Conservation (phyloP, 2,888 invertebrate genomes). For the Callyntrura sp. region DNA sequence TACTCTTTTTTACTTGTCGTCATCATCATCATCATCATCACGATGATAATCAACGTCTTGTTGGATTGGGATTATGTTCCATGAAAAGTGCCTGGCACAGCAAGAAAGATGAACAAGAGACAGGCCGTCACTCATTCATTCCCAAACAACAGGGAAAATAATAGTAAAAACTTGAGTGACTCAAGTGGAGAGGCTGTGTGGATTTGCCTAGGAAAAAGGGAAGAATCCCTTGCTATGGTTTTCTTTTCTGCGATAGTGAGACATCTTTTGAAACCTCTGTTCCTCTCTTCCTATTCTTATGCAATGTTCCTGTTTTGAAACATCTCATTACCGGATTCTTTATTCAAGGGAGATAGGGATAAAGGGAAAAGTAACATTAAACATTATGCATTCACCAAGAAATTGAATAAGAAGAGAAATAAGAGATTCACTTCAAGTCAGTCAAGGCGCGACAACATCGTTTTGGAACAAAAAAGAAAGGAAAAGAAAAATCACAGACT, state of each 20-base stretch:
- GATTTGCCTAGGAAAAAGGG: background rate
- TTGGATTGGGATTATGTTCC: conserved; percentile 41
- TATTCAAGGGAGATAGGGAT: conserved; percentile 33
- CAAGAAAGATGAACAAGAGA: conserved; percentile 64
- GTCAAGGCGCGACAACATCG: conserved; percentile 71
- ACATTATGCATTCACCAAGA: conserved; percentile 52
- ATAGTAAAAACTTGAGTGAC: conserved; percentile 6
- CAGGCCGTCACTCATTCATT: conserved; percentile 74
- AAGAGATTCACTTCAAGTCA: conserved; percentile 53
- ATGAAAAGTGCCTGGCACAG: conserved; percentile 60
- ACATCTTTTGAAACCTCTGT: conserved; percentile 42
- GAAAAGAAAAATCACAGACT: conserved; percentile 58
- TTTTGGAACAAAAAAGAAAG: conserved; percentile 59
- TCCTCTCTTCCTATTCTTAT: conserved; percentile 29
- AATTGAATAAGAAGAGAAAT: background rate
- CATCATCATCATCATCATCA: conserved; percentile 46
- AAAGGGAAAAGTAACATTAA: conserved; percentile 35
- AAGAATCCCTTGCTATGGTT: conserved; percentile 31
- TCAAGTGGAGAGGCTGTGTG: conserved; percentile 46
- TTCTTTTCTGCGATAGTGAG: conserved; percentile 40
- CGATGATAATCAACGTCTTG: conserved; percentile 31
- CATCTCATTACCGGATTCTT: conserved; percentile 71
- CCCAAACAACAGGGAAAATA: conserved; percentile 6
- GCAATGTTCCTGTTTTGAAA: conserved; percentile 51
- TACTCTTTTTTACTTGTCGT: conserved; percentile 38